Base-by-base conservation (phyloP, 2,113 vertebrate genomes). In the Holacanthus passer region DNA sequence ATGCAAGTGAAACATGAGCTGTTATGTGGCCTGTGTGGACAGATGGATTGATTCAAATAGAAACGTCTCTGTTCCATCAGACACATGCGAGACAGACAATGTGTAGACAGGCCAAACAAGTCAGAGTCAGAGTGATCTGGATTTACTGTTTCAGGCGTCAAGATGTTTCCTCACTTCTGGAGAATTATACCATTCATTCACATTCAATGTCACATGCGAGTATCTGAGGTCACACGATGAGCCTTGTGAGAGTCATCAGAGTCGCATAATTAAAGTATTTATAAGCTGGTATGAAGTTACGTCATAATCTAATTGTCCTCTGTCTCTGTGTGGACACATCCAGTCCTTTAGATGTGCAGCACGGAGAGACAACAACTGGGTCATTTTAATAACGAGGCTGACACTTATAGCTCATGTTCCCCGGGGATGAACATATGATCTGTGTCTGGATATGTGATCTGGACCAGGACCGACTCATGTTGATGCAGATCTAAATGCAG, bases 31-130 rank as follows among this genome's bases (percentile, higher is more conserved):
- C 13, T 27, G 16, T 31, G 2, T 12, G 24, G 76, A 63, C 77
- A 79, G 77, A 13, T 71, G 76, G 47, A 17, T 29, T 2, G 7
- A 10, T 47, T 71, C 24, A 72, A 80, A 80, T 65, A 80, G 68
- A 64, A 56, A 29, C 32, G 2, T 35, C 24, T 55, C 52, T 55
- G 4, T 27, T 55, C 12, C 52, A 47, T 19, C 45, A 27, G 13
- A 52, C 20, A 12, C 9, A 53, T 5, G 22, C 20, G 5, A 10
- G 24, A 27, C 24, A 29, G 8, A 56, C 8, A n/a, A n/a, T n/a
- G 7, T 32, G 58, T 4, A 11, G 31, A 62, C 9, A 3, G 10
- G 9, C 31, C 17, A 5, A 59, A 59, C 8, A 59, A 31, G 7
- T 8, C 53, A 7, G 32, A 41, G 17, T 55, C 35, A 43, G 10